These are phyloP conservation scores for Stegodyphus dumicola DNA, from an alignment of 1,140 invertebrate species.

Conservation along the genomic window DNA sequence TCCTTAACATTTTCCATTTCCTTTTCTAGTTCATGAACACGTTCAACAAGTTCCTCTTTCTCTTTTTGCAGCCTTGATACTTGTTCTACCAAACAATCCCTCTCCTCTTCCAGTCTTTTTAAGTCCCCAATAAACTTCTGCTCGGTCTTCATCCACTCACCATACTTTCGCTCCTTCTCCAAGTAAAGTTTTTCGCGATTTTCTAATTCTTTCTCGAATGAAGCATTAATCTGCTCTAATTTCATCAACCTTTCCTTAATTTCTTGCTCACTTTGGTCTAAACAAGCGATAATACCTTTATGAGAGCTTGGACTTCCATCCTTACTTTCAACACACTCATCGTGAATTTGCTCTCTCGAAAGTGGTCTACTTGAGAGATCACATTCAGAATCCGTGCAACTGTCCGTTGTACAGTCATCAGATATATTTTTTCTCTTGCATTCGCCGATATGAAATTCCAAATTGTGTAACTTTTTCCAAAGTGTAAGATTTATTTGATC, in stretches of 20 bases:
- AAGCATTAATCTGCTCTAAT: conserved; percentile 60
- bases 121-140: conserved; percentile 37
- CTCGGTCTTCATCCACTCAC: conserved; percentile 53
- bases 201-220: conserved; percentile 62
- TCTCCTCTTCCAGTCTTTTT: conserved; percentile 46
- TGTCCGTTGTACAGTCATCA: conserved; percentile 59
- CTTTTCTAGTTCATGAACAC: conserved; percentile 10
- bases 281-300: conserved; percentile 16
- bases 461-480: conserved; percentile 59
- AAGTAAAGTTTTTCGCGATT: conserved; percentile 53
- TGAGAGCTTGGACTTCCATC: not conserved
- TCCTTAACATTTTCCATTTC: conserved; percentile 25
- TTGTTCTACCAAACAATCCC: conserved; percentile 30
- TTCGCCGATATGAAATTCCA: conserved; percentile 53
- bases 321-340: not conserved
- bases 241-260: conserved; percentile 50
- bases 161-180: conserved; percentile 54
- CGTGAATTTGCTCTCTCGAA: conserved; percentile 28
- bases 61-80: conserved; percentile 25
- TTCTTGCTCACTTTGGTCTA: conserved; percentile 60
- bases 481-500: conserved; percentile 56
- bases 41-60: conserved; percentile 23
- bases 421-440: conserved; percentile 58
- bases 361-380: conserved; percentile 13
- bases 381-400: conserved; percentile 37